A percentile compares a stretch with the other conserved stretches of the same genome.
Conservation (phyloP, 2,888 invertebrate genomes). For the Cheiracanthium punctorium region DNA sequence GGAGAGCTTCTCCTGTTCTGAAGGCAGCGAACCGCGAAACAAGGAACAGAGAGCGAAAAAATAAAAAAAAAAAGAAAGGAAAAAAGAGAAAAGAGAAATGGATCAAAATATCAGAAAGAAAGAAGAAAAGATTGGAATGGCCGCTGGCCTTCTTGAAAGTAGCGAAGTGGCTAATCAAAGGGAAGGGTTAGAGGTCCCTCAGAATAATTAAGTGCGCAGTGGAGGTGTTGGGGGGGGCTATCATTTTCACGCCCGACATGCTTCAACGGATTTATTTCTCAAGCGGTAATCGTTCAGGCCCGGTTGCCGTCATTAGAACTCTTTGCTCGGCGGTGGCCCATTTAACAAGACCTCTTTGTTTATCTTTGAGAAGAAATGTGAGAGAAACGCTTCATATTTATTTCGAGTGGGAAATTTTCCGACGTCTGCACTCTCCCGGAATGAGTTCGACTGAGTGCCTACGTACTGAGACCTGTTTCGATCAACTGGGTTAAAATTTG, state of each 20-base stretch:
- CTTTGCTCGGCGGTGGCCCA: slow-evolving; percentile 12
- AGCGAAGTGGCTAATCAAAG: slow-evolving; percentile 49
- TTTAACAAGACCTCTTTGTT: slow-evolving; percentile 17
- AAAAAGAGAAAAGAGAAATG: slow-evolving; percentile 37
- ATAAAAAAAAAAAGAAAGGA: slow-evolving; percentile 12
- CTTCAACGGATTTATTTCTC: slow-evolving; percentile 10
- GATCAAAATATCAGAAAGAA: slow-evolving; percentile 58
- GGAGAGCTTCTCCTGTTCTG: slow-evolving; percentile 65
- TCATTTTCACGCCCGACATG: slow-evolving; percentile 17
- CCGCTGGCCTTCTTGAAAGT: slow-evolving; percentile 45
- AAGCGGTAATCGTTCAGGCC: slow-evolving; percentile 8
- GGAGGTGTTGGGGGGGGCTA: not conserved
- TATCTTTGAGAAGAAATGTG: slow-evolving; percentile 7
- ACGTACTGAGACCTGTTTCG: no score
- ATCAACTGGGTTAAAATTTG: no score
- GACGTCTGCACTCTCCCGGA: not conserved
- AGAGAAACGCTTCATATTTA: slow-evolving; percentile 13
- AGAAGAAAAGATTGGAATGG: slow-evolving; percentile 45
- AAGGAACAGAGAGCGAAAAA: slow-evolving; percentile 58
- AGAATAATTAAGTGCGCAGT: slow-evolving; percentile 47
- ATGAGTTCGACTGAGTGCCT: not conserved
- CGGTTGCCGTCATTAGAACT: slow-evolving; percentile 9
- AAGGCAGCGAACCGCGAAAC: slow-evolving; percentile 68
- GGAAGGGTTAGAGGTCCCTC: slow-evolving; percentile 38
- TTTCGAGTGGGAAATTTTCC: not conserved